A percentile compares a stretch with the other conserved stretches of the same genome.
These are phyloP conservation scores for Cistogaster globosa DNA, from an alignment of 2,888 invertebrate species.

Conservation along the genomic window DNA sequence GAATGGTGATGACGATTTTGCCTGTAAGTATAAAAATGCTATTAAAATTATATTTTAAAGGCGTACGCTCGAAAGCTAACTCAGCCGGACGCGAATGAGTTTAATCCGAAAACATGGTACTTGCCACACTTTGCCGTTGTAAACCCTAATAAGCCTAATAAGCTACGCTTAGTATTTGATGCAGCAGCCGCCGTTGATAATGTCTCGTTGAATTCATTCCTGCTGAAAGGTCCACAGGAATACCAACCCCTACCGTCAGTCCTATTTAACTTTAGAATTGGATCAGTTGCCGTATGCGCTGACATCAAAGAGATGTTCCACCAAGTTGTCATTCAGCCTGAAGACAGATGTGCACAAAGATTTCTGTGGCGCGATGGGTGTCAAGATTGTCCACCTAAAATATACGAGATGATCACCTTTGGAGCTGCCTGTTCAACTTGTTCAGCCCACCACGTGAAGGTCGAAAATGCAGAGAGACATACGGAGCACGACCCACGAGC, in stretches of 20 bases:
- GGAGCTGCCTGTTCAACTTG: too few species aligned
- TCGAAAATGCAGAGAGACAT: neutral
- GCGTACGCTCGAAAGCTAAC: neutral
- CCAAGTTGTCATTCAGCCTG: neutral
- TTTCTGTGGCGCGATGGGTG: neutral
- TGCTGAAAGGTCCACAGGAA: neutral
- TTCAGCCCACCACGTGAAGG: neutral
- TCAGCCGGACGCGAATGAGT: neutral
- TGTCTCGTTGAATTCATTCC: neutral
- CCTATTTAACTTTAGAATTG: neutral
- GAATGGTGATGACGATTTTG: neutral
- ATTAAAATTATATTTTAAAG: neutral
- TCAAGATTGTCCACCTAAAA: neutral
- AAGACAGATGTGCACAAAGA: neutral
- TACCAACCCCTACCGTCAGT: neutral
- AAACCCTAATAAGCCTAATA: conserved; percentile 60
- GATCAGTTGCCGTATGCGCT: neutral
- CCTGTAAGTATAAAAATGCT: neutral
- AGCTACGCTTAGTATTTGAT: conserved; percentile 42
- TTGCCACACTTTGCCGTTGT: conserved; percentile 74
- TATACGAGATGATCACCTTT: neutral
- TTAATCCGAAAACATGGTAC: neutral
- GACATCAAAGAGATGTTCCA: conserved; percentile 8
- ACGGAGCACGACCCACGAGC: neutral
- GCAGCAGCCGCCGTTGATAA: too few species aligned